A percentile compares a stretch with the other conserved stretches of the same genome.
Conservation (phyloP, 2,888 invertebrate species). For the Eutolmus rufibarbis region DNA sequence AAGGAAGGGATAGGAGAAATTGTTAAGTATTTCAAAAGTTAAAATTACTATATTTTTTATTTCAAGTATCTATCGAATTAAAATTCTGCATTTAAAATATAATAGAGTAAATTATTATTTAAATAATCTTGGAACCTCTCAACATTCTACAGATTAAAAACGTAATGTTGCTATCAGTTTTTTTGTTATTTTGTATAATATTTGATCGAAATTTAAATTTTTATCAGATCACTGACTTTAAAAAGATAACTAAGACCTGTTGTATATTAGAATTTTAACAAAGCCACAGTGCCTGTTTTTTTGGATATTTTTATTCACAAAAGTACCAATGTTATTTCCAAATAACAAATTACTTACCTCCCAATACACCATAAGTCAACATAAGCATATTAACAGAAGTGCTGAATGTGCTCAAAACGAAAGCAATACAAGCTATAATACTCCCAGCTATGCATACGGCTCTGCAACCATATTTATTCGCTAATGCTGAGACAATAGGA, state of each 20-base stretch:
- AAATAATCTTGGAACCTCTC: background rate
- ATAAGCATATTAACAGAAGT: constrained; percentile 87
- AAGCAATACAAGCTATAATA: constrained; percentile 82
- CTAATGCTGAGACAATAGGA: constrained; percentile 92
- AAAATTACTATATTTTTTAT: background rate
- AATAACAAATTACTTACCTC: constrained; percentile 70
- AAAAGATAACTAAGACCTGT: background rate
- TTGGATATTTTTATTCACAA: no score
- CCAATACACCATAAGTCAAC: constrained; percentile 90
- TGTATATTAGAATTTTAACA: background rate
- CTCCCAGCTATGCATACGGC: constrained; percentile 93
- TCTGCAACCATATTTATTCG: constrained; percentile 95
- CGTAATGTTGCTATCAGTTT: background rate
- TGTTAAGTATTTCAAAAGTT: no score
- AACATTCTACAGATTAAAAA: background rate
- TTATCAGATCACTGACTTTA: background rate
- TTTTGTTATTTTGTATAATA: background rate
- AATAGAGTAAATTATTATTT: background rate
- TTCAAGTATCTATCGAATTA: background rate
- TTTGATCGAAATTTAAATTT: background rate
- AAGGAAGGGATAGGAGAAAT: no score
- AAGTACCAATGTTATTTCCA: background rate
- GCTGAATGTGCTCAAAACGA: constrained; percentile 87
- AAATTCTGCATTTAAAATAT: background rate
- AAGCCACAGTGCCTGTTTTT: background rate